phyloP scores from a whole-genome alignment of 2,888 invertebrate genomes.

The Tryphoninae sp. region DNA sequence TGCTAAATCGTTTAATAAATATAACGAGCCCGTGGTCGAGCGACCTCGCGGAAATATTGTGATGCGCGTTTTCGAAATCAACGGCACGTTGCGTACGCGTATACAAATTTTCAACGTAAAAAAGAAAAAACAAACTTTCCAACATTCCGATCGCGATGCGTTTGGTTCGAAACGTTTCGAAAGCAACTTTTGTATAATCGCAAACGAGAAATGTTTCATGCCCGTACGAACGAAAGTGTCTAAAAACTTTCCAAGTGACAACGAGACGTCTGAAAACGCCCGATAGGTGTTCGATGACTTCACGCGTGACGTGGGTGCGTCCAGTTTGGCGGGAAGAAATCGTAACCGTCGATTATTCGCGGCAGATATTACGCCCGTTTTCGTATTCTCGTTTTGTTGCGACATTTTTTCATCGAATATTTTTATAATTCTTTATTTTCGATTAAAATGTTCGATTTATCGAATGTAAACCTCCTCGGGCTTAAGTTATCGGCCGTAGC shows the following conservation, averaged over 20 bases:
- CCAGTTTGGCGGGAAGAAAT: neutral
- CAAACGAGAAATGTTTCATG: conserved; percentile 3
- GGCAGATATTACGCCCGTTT: no score
- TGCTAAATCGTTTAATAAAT: conserved; percentile 27
- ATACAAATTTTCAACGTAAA: neutral
- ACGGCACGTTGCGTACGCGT: neutral
- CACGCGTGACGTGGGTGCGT: conserved; percentile 58
- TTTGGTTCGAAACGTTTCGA: neutral
- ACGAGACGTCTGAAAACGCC: conserved; percentile 17
- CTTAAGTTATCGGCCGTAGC: conserved; percentile 4
- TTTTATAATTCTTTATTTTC: conserved; percentile 17
- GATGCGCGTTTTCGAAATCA: neutral
- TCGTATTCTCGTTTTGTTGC: no score
- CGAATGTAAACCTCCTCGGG: conserved; percentile 1
- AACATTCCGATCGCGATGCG: neutral
- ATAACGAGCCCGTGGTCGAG: conserved; percentile 7
- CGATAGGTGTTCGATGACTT: conserved; percentile 37
- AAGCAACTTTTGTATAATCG: conserved; percentile 9
- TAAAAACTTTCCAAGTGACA: conserved; percentile 56
- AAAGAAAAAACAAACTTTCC: conserved; percentile 1
- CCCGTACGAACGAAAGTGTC: neutral
- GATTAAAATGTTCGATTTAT: conserved; percentile 5
- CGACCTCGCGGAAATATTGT: conserved; percentile 20
- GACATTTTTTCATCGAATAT: no score
- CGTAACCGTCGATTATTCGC: conserved; percentile 17